Percentiles rank a stretch among this genome's conserved stretches.
Evolutionary conservation across 1,140 invertebrate genomes (phyloP).

Genomic region (Hestina assimilis): DNA sequence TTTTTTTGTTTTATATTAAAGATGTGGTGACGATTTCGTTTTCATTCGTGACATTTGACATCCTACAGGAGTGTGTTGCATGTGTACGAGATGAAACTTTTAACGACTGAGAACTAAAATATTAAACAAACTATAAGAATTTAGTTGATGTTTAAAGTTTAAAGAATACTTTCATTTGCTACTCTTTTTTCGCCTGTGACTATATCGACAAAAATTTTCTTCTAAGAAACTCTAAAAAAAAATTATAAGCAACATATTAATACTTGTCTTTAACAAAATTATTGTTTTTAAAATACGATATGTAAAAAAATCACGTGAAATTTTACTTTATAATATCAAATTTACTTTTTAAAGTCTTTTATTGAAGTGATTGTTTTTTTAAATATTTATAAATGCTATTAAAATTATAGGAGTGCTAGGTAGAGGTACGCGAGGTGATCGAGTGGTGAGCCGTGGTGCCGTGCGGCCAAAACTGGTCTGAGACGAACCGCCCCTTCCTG

Average conservation of each 20-base stretch:
- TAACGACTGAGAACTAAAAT: not conserved
- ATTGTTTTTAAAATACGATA: too few species aligned
- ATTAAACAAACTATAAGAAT: not conserved
- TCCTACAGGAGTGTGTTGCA: conserved; percentile 1
- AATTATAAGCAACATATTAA: too few species aligned
- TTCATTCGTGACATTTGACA: conserved; percentile 14
- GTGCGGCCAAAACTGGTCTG: conserved; percentile 49
- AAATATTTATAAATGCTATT: conserved; percentile 10
- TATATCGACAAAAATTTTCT: too few species aligned
- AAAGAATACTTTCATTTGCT: too few species aligned
- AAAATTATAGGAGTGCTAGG: conserved; percentile 18
- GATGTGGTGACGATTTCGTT: conserved; percentile 13
- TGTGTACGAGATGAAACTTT: not conserved
- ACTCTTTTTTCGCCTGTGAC: too few species aligned
- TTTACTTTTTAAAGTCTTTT: not conserved
- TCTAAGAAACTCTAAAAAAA: too few species aligned
- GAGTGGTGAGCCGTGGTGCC: conserved; percentile 24
- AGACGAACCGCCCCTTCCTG: conserved; percentile 57
- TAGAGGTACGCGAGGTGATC: conserved; percentile 30
- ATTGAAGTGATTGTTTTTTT: not conserved
- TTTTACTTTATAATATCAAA: too few species aligned
- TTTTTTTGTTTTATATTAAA: conserved; percentile 18
- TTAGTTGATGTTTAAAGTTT: too few species aligned
- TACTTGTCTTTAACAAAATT: too few species aligned
- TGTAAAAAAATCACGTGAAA: too few species aligned